Evolutionary conservation across 2,888 invertebrate species (phyloP), one percentile per base, ranked within the genome.

Genomic region (Phlogophora meticulosa): DNA sequence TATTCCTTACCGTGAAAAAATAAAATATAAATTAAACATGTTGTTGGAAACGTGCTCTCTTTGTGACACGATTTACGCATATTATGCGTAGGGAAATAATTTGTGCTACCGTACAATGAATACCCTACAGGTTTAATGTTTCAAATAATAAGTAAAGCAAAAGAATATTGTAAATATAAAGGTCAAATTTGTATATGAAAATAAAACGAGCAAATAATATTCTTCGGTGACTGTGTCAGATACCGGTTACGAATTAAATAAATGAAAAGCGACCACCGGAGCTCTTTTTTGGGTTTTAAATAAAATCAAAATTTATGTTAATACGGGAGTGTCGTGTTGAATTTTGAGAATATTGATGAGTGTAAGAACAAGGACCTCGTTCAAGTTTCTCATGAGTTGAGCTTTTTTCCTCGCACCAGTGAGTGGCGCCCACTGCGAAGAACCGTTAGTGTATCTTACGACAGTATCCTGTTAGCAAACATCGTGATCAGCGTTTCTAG

Each of bases 391-490:
- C 48, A 51, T 75, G 67, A 66, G 24, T 28, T 38, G 63, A 38
- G 57, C 51, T 71, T 65, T 78, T 76, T 78, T 58, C 53, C 49
- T 73, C 64, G 55, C 53, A 71, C 55, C 70, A 55, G 71, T 70
- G 61, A 76, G 58, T 66, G 69, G 64, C 72, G 67, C 68, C 56
- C 10, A 9, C 10, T 17, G 38, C 52, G 32, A 76, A 76, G 51
- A 52, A 79, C 82, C 82, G 82, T 82, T 82, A 83, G 56, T 70
- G 64, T 69, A 79, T 77, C 82, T 77, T 72, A 66, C 75, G 64
- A 81, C 82, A 62, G 77, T 83, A 83, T 82, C 82, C 82, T 82
- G 82, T 82, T 83, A 75, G 82, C 60, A 76, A 82, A 78, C 78
- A 76, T 79, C 83, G 78, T 79, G 81, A 81, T 77, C 77, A 56